These are phyloP conservation scores for Polypedilum vanderplanki DNA, from an alignment of 1,140 invertebrate genomes.

Conservation along the genomic window DNA sequence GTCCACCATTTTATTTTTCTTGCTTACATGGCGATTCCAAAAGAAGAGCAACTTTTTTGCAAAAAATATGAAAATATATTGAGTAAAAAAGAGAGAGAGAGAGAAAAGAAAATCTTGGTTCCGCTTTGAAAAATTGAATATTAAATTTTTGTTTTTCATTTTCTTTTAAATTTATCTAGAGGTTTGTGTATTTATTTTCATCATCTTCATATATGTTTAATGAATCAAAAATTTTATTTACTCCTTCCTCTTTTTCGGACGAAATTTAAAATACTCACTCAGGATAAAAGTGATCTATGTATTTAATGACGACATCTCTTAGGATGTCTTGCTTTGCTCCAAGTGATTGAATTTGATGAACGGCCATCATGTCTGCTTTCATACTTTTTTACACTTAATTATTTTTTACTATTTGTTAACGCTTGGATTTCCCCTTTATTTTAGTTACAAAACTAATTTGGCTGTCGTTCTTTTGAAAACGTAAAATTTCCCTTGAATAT, in stretches of 20 bases:
- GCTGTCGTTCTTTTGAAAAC: no score
- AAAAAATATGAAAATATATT: not conserved
- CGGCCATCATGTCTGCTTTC: conserved; percentile 44
- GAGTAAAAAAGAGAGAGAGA: no score
- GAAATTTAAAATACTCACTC: conserved; percentile 48
- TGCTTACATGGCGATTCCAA: conserved; percentile 16
- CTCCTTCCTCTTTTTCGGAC: no score
- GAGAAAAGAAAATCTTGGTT: no score
- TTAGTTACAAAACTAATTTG: no score
- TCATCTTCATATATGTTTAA: not conserved
- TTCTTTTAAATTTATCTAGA: not conserved
- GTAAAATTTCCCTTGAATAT: no score
- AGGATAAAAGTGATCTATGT: conserved; percentile 58
- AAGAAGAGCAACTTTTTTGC: not conserved
- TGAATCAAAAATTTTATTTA: no score
- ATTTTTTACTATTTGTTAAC: not conserved
- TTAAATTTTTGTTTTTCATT: not conserved
- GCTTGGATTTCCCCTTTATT: no score
- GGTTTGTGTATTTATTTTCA: not conserved
- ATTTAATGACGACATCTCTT: conserved; percentile 56
- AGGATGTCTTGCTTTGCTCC: conserved; percentile 57
- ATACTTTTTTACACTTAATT: conserved; percentile 38
- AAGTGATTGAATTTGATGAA: conserved; percentile 52
- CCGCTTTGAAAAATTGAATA: no score
- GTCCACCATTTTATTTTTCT: conserved; percentile 9